These are phyloP conservation scores for Oxyteleia sp. DNA, from an alignment of 2,888 invertebrate species.

Conservation along the genomic window DNA sequence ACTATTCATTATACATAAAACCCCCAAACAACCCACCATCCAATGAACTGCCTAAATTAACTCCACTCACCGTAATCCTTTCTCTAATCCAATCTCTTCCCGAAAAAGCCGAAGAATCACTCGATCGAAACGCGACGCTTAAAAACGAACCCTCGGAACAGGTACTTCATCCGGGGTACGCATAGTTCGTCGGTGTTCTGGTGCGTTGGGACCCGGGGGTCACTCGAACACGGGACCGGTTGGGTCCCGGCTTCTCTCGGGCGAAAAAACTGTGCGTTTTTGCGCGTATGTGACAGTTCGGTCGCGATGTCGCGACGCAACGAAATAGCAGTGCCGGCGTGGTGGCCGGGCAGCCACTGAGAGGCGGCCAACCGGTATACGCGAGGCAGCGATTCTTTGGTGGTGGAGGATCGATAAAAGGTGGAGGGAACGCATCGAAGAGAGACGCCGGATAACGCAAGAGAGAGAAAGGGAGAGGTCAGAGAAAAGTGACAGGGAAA, in stretches of 20 bases:
- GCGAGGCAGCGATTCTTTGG: slow-evolving; percentile 79
- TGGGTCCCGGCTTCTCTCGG: background rate
- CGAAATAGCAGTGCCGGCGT: slow-evolving; percentile 84
- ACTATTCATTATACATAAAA: background rate
- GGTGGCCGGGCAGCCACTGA: slow-evolving; percentile 87
- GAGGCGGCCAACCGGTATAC: slow-evolving; percentile 79
- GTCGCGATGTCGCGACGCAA: slow-evolving; percentile 73
- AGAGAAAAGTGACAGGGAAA: slow-evolving; percentile 58
- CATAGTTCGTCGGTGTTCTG: background rate
- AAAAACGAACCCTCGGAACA: slow-evolving; percentile 9
- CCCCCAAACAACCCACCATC: background rate
- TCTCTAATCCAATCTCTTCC: slow-evolving; percentile 1
- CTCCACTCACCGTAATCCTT: slow-evolving; percentile 20
- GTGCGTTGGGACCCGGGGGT: background rate
- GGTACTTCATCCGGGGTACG: background rate
- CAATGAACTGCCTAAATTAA: background rate
- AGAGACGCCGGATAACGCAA: slow-evolving; percentile 70
- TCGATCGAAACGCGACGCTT: slow-evolving; percentile 15
- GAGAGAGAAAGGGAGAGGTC: slow-evolving; percentile 62
- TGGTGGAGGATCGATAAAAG: slow-evolving; percentile 84
- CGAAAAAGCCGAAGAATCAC: slow-evolving; percentile 10
- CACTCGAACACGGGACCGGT: background rate
- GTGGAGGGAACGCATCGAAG: slow-evolving; percentile 77
- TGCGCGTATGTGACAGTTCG: slow-evolving; percentile 69
- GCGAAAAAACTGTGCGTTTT: slow-evolving; percentile 75